A percentile compares a stretch with the other conserved stretches of the same genome.
These are phyloP conservation scores for Shinisaurus crocodilurus DNA, from an alignment of 2,113 vertebrate species.

Conservation along the genomic window DNA sequence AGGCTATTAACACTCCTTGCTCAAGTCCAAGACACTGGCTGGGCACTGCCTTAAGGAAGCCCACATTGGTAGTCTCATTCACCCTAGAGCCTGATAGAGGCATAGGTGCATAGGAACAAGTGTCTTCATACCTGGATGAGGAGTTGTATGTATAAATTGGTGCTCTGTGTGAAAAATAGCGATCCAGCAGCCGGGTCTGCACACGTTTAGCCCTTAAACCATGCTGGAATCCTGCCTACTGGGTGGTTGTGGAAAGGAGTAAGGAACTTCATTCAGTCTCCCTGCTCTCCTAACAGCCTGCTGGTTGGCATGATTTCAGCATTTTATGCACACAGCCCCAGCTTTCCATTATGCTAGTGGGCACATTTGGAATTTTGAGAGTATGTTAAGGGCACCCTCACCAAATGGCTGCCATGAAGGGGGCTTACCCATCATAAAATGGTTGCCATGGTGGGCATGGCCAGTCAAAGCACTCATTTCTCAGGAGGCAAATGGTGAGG, in stretches of 20 bases:
- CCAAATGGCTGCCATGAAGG: no score
- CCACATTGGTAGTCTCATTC: neutral
- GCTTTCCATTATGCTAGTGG: neutral
- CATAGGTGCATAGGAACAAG: neutral
- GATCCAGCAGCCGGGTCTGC: no score
- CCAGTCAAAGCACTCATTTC: no score
- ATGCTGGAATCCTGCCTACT: neutral
- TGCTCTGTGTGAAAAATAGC: neutral
- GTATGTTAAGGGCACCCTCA: no score
- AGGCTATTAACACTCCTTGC: neutral
- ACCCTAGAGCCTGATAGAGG: no score
- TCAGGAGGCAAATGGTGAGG: no score
- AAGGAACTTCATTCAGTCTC: neutral
- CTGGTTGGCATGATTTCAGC: neutral
- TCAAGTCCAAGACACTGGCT: neutral
- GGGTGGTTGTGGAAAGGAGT: neutral
- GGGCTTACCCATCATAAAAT: no score
- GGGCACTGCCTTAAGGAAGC: neutral
- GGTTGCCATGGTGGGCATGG: no score
- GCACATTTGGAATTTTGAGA: no score
- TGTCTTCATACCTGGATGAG: neutral
- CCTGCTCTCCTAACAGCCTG: neutral
- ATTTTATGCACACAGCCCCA: neutral
- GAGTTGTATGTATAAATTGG: neutral
- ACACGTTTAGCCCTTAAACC: neutral